These are phyloP conservation scores for Sternotherus odoratus DNA, from an alignment of 2,797 vertebrate genomes.

Conservation along the genomic window DNA sequence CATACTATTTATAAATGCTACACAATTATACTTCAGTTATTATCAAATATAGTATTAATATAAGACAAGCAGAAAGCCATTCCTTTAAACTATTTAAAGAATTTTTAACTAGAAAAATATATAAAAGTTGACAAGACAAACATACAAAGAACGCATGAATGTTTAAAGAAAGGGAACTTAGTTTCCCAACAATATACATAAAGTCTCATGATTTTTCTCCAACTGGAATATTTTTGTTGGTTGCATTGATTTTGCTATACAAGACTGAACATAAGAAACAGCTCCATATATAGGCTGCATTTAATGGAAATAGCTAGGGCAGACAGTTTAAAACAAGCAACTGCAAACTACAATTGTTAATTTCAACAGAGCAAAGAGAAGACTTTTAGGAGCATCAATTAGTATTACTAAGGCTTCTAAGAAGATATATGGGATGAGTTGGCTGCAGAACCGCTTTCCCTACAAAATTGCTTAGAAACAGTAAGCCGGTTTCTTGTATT, in stretches of 20 bases:
- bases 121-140: neutral
- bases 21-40: neutral
- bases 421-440: neutral
- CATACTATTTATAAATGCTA: neutral
- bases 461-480: neutral
- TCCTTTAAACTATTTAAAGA: neutral
- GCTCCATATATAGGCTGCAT: neutral
- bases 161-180: neutral
- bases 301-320: neutral
- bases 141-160: too few relatives aligned
- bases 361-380: neutral
- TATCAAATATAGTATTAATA: neutral
- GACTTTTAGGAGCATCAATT: conserved; percentile 32
- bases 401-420: conserved; percentile 15
- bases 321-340: neutral
- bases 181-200: neutral
- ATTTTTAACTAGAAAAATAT: neutral
- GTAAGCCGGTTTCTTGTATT: conserved; percentile 1
- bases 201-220: neutral
- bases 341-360: neutral
- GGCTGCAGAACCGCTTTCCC: neutral
- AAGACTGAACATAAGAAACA: neutral
- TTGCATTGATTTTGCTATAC: neutral
- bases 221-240: neutral
- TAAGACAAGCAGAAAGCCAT: conserved; percentile 60